Conservation (phyloP, 2,888 invertebrate genomes). For the Spodoptera picta region DNA sequence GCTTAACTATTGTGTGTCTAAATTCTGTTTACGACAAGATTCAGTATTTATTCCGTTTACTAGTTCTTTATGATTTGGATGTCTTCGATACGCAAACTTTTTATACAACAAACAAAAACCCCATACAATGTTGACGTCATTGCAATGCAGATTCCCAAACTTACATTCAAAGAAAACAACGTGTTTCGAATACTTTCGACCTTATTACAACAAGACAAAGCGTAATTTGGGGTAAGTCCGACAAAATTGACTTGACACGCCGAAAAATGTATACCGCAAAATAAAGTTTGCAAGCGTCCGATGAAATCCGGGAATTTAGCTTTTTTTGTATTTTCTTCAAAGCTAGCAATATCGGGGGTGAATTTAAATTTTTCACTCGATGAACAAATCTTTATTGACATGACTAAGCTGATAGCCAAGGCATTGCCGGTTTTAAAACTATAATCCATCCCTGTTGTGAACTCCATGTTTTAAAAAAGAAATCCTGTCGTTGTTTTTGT, state of each 20-base stretch:
- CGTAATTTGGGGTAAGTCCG: slow-evolving; percentile 46
- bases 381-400: slow-evolving; percentile 71
- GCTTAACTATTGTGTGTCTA: too few species aligned
- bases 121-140: slow-evolving; percentile 47
- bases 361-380: slow-evolving; percentile 73
- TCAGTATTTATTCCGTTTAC: too few species aligned
- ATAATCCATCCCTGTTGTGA: slow-evolving; percentile 44
- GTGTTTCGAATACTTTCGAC: slow-evolving; percentile 49
- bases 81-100: too few species aligned
- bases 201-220: slow-evolving; percentile 50
- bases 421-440: slow-evolving; percentile 33
- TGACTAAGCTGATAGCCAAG: slow-evolving; percentile 58
- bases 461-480: slow-evolving; percentile 65
- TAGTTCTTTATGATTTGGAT: too few species aligned
- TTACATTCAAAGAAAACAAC: slow-evolving; percentile 48
- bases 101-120: slow-evolving; percentile 9
- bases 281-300: slow-evolving; percentile 50
- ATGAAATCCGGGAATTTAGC: slow-evolving; percentile 56
- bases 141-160: slow-evolving; percentile 51
- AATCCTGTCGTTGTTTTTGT: slow-evolving; percentile 15
- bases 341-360: slow-evolving; percentile 63
- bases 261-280: slow-evolving; percentile 25
- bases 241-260: slow-evolving; percentile 39
- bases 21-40: too few species aligned
- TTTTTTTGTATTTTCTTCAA: slow-evolving; percentile 59